Percentiles rank a stretch among this genome's conserved stretches.
phyloP scores from a whole-genome alignment of 2,888 invertebrate species.

The Aethes cnicana region DNA sequence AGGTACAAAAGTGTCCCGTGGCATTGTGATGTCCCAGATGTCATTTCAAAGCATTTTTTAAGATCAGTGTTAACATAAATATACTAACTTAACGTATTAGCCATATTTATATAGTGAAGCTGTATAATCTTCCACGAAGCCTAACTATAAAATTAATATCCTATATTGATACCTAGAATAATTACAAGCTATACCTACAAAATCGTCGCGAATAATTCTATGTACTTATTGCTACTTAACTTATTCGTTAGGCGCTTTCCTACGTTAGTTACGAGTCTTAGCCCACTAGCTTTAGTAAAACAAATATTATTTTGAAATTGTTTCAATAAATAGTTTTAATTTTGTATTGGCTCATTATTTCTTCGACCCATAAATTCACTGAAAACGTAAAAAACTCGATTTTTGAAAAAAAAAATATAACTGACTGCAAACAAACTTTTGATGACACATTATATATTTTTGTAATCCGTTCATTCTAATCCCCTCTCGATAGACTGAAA shows the following conservation, averaged over 20 bases:
- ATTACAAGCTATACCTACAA: conserved; percentile 40
- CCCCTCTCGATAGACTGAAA: too few relatives aligned
- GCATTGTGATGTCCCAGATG: conserved; percentile 43
- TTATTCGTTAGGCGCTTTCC: conserved; percentile 69
- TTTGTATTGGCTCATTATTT: conserved; percentile 50
- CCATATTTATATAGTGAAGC: conserved; percentile 48
- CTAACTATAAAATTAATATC: conserved; percentile 62
- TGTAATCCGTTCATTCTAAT: too few relatives aligned
- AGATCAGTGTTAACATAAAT: conserved; percentile 57
- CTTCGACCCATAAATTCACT: conserved; percentile 32
- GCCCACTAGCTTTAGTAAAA: conserved; percentile 74
- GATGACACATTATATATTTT: too few relatives aligned
- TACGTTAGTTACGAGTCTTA: conserved; percentile 64
- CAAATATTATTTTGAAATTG: conserved; percentile 71
- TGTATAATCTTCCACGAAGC: conserved; percentile 58
- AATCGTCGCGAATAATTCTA: conserved; percentile 45
- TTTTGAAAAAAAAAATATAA: conserved; percentile 17
- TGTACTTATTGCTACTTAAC: conserved; percentile 72
- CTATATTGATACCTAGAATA: conserved; percentile 72
- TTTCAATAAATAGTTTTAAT: conserved; percentile 81
- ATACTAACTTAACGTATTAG: conserved; percentile 50
- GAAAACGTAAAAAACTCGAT: conserved; percentile 29
- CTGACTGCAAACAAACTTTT: too few relatives aligned
- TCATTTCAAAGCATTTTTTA: conserved; percentile 66
- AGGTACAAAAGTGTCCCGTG: conserved; percentile 58